Evolutionary conservation across 2,113 vertebrate species (phyloP), one percentile per base, ranked within the genome.

Genomic region (Rousettus leschenaultii): DNA sequence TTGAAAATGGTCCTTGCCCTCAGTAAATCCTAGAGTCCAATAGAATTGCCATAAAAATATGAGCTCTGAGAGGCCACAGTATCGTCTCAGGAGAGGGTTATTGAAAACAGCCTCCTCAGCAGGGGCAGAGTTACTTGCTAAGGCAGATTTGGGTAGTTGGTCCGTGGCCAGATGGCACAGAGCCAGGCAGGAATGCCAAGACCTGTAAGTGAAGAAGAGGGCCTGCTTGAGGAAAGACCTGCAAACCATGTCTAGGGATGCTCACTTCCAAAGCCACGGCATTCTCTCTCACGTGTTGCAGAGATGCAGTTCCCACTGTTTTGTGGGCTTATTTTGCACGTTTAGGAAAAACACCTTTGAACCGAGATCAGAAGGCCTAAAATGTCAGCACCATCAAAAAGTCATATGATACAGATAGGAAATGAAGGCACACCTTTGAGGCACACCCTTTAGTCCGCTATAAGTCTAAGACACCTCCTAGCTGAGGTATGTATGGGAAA

Each of bases 391-490:
- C 61, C 48, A 38, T 12, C 57, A 63, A 79, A 79, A 80, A 65
- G 55, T 75, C 66, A 91, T 48, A 77, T 59, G 83, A 84, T 40
- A 33, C 70, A 66, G 68, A 75, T 77, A 75, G 77, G 78, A 96
- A 93, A 71, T 84, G 57, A 87, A 90, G 80, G 61, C 90, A 93
- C 51, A 86, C 84, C 89, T 92, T 89, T 80, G 28, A 75, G 91
- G 30, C 91, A 96, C 68, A 91, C 83, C 95, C 74, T 96, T 70
- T 11, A 79, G 78, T 91, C 89, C n/a, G 1, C 85, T 93, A 68
- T 53, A 88, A 55, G 51, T 82, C 48, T 57, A 53, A 45, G 79
- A 86, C 55, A 91, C 85, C 89, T 89, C 92, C 92, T 86, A 85
- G 38, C 88, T 94, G 66, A 89, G 79, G 74, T 86, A 71, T 93